Evolutionary conservation across 2,888 invertebrate genomes (phyloP).

Genomic region (Orchesella flavescens): DNA sequence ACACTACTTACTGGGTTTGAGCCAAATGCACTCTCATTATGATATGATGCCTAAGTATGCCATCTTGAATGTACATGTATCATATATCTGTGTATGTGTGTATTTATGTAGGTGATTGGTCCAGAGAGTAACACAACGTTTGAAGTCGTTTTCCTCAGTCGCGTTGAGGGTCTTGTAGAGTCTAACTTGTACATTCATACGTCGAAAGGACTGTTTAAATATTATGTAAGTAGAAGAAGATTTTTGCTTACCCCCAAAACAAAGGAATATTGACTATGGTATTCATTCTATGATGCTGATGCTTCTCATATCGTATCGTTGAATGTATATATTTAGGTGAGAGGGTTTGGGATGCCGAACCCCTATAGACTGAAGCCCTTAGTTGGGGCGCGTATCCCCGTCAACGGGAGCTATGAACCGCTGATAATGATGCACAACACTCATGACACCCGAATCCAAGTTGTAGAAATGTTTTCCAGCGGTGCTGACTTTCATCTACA

Average conservation of each 20-base stretch:
- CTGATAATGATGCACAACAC: conserved; percentile 96
- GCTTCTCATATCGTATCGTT: not conserved
- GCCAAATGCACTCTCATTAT: not conserved
- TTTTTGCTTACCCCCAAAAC: not conserved
- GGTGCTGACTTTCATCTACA: conserved; percentile 90
- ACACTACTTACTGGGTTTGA: not conserved
- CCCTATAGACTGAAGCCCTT: conserved; percentile 93
- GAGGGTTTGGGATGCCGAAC: conserved; percentile 89
- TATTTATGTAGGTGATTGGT: conserved; percentile 83
- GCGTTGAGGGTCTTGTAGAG: conserved; percentile 90
- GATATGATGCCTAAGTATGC: not conserved
- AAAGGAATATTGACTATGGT: not conserved
- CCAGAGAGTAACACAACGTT: conserved; percentile 95
- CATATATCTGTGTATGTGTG: no score
- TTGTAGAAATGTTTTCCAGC: conserved; percentile 80
- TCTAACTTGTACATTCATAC: conserved; percentile 95
- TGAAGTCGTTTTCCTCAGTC: conserved; percentile 95
- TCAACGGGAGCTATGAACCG: conserved; percentile 92
- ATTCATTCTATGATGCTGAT: not conserved
- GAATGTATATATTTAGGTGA: conserved; percentile 81
- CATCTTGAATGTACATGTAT: no score
- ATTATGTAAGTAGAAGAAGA: conserved; percentile 80
- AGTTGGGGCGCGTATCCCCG: conserved; percentile 90
- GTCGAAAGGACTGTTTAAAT: conserved; percentile 91
- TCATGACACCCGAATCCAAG: conserved; percentile 88